These are phyloP conservation scores for Sitta carolinensis DNA, from an alignment of 2,797 vertebrate genomes.

Conservation along the genomic window DNA sequence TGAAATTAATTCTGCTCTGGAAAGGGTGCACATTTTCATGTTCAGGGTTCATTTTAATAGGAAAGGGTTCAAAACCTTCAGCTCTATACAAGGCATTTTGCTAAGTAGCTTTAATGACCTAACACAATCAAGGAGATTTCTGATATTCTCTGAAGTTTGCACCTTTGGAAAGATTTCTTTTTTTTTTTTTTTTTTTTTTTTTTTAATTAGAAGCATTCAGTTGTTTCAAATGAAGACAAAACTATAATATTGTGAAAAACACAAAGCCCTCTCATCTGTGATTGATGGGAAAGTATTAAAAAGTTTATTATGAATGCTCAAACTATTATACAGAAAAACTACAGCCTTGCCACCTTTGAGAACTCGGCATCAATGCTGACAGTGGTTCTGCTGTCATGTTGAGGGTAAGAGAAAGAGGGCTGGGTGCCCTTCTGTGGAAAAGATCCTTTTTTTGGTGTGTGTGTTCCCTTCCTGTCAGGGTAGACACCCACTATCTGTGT, in stretches of 20 bases:
- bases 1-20: constrained; percentile 67
- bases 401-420: not conserved
- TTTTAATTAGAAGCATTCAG: constrained; percentile 47
- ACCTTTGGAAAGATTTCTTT: not conserved
- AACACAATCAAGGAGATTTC: constrained; percentile 16
- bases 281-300: constrained; percentile 28
- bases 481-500: fast-evolving
- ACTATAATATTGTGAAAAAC: constrained; percentile 39
- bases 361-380: fast-evolving
- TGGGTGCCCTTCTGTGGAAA: not conserved
- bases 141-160: not conserved
- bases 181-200: not conserved
- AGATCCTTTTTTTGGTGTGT: not conserved
- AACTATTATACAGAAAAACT: not conserved
- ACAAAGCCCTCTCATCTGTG: constrained; percentile 11
- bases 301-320: constrained; percentile 22
- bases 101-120: constrained; percentile 31
- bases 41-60: constrained; percentile 46
- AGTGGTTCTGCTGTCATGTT: not conserved
- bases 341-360: not conserved
- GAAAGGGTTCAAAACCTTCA: constrained; percentile 41
- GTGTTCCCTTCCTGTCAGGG: not conserved
- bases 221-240: constrained; percentile 57
- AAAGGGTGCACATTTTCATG: constrained; percentile 50
- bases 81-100: constrained; percentile 3